These are phyloP conservation scores for Apis mellifera DNA, from an alignment of 1,140 invertebrate genomes.

Conservation along the genomic window Amel_HAv3.1 CM009945.2:2677501-2678000, in stretches of 20 bases:
- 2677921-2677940: slow-evolving; percentile 21
- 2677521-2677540: slow-evolving; percentile 19
- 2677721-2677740: background rate
- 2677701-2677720: background rate
- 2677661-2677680: background rate
- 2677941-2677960: slow-evolving; percentile 28
- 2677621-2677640: background rate
- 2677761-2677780: slow-evolving; percentile 28
- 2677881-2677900: slow-evolving; percentile 39
- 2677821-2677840: background rate
- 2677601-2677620: slow-evolving; percentile 27
- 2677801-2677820: background rate
- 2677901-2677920: slow-evolving; percentile 50
- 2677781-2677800: background rate
- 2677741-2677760: background rate
- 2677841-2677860: background rate
- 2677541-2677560: slow-evolving; percentile 32
- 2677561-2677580: slow-evolving; percentile 13
- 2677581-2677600: slow-evolving; percentile 21
- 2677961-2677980: slow-evolving; percentile 3
- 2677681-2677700: background rate
- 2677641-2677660: background rate
- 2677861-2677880: slow-evolving; percentile 5
- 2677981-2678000: background rate
- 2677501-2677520: slow-evolving; percentile 45